These are phyloP conservation scores for Toxotes chatareus DNA, from an alignment of 2,113 vertebrate species.

Conservation along the genomic window DNA sequence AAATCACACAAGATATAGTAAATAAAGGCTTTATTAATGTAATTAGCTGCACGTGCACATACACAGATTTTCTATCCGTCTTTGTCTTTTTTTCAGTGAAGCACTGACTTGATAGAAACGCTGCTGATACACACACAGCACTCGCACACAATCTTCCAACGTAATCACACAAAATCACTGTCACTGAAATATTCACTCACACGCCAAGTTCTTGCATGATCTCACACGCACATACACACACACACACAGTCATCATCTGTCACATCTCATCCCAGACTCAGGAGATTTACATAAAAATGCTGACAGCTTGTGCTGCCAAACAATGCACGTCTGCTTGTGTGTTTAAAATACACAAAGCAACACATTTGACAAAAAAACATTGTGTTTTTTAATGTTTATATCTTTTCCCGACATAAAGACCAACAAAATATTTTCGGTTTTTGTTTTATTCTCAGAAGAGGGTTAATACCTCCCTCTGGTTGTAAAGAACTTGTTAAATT, in stretches of 20 bases:
- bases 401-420: neutral
- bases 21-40: neutral
- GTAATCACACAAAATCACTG: conserved; percentile 6
- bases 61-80: neutral
- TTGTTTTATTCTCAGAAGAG: neutral
- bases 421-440: neutral
- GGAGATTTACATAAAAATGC: conserved; percentile 1
- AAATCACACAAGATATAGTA: no score
- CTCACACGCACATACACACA: conserved; percentile 10
- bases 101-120: neutral
- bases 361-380: neutral
- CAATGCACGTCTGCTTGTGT: neutral
- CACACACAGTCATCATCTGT: conserved; percentile 42
- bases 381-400: neutral
- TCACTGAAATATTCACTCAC: conserved; percentile 21
- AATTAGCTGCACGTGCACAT: neutral
- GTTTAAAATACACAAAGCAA: neutral
- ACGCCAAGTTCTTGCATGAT: conserved; percentile 16
- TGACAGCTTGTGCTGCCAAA: neutral
- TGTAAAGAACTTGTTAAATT: neutral
- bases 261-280: conserved; percentile 15
- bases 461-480: neutral
- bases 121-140: neutral
- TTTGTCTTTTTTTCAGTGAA: neutral
- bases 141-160: neutral